Conservation (phyloP, 2,888 invertebrate species). For the Arrhopalites spinosus region DNA sequence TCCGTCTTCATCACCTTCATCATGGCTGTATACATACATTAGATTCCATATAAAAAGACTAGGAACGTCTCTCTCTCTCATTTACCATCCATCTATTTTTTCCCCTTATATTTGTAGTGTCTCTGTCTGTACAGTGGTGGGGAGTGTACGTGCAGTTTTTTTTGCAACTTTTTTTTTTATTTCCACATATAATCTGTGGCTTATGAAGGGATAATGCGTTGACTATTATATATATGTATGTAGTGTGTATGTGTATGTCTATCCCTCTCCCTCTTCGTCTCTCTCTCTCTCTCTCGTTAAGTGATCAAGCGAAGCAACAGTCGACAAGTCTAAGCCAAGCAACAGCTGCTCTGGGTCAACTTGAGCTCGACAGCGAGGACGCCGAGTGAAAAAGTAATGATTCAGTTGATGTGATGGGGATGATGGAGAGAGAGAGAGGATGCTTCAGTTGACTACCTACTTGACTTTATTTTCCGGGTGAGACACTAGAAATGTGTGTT, state of each 20-base stretch:
- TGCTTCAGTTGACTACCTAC: neutral
- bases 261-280: neutral
- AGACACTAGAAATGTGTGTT: too few species aligned
- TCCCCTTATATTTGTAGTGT: too few species aligned
- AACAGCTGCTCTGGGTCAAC: constrained; percentile 26
- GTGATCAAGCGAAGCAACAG: constrained; percentile 6
- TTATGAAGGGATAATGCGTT: constrained; percentile 13
- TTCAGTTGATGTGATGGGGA: neutral
- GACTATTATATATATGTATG: constrained; percentile 6
- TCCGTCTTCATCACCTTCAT: too few species aligned
- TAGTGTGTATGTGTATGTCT: too few species aligned
- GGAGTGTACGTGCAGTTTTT: too few species aligned
- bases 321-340: neutral
- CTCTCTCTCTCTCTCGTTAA: neutral
- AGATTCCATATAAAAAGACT: too few species aligned
- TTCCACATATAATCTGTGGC: constrained; percentile 4
- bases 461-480: too few species aligned
- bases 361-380: neutral
- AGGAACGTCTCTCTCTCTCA: neutral
- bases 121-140: too few species aligned
- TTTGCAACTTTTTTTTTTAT: too few species aligned
- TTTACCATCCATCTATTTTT: too few species aligned
- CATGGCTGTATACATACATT: neutral
- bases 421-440: constrained; percentile 1
- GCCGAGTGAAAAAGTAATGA: constrained; percentile 20